Evolutionary conservation across 2,888 invertebrate species (phyloP).

Genomic region (Morpho helenor): DNA sequence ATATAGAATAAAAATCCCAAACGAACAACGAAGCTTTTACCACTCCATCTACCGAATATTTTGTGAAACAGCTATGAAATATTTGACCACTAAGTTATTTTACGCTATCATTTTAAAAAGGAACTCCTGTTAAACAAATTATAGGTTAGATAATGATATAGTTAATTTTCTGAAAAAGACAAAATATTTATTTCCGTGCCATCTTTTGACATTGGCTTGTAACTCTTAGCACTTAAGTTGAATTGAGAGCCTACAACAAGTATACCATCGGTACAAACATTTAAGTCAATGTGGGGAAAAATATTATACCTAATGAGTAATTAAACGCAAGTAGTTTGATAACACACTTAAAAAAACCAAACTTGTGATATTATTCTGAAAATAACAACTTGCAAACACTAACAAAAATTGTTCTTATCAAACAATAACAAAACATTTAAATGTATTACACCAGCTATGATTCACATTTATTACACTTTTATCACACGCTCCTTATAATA

Average conservation of each 20-base stretch:
- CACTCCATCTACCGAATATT: slow-evolving; percentile 16
- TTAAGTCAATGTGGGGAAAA: background rate
- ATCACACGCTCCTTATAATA: slow-evolving; percentile 39
- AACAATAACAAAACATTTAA: slow-evolving; percentile 21
- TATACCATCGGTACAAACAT: background rate
- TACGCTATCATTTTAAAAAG: background rate
- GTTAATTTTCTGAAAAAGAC: too few relatives aligned
- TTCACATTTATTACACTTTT: slow-evolving; percentile 26
- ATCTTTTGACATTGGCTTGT: slow-evolving; percentile 24
- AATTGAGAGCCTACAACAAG: background rate
- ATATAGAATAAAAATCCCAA: too few relatives aligned
- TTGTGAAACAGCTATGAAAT: too few relatives aligned
- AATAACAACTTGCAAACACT: slow-evolving; percentile 13
- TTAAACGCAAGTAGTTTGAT: background rate
- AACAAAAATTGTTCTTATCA: slow-evolving; percentile 16
- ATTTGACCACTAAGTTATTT: background rate
- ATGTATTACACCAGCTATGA: slow-evolving; percentile 21
- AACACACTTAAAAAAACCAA: background rate
- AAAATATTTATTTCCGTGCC: slow-evolving; percentile 20
- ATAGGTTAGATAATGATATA: too few relatives aligned
- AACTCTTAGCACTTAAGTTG: slow-evolving; percentile 1
- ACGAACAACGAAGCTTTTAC: background rate
- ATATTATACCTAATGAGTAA: background rate
- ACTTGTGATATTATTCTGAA: slow-evolving; percentile 14
- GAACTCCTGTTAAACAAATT: too few relatives aligned